Evolutionary conservation across 2,113 vertebrate species (phyloP), one percentile per base, ranked within the genome.

Genomic region (Hydrochoerus hydrochaeris): DNA sequence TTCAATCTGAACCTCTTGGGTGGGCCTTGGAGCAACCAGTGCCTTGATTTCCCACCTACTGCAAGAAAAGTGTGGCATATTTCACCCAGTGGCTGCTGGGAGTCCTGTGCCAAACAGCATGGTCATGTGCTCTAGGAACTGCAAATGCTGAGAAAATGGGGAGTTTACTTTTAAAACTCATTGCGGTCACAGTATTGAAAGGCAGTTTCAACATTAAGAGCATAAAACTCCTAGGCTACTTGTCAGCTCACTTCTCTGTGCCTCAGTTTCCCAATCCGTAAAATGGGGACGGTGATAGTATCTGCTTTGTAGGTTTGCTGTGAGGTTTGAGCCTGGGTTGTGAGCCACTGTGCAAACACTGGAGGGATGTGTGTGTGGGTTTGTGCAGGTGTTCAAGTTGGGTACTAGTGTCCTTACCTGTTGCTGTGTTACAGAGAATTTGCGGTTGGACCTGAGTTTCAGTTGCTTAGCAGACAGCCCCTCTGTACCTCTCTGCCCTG

Each of bases 351-450:
- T 26, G 60, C 19, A 2, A 8, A n/a, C 13, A 1, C 0, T 3
- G 62, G 57, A 85, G 60, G 20, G 7, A 3, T 9, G 0, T 46
- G 11, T 7, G 0, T 0, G 49, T 17, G 16, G 57, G 7, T 22
- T 16, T 0, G 0, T 2, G 30, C 28, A 4, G 4, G 35, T 75
- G 57, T n/a, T 5, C 0, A 1, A 26, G 22, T 5, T 11, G 41
- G 62, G 12, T 35, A 22, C 69, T 12, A 2, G 81, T 11, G 0
- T 88, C 38, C 0, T 9, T 22, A 5, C 12, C 9, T 0, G 0
- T 0, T 0, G 24, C 38, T 3, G 7, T 0, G 19, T 0, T 0
- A 24, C 22, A 58, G 49, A 10, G 62, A 12, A n/a, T 41, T 57
- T 57, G 52, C 19, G 30, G 17, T 46, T 30, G 71, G 62, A 24